Base-by-base conservation (phyloP, 2,888 invertebrate species). In the Ichneumoninae sp. region DNA sequence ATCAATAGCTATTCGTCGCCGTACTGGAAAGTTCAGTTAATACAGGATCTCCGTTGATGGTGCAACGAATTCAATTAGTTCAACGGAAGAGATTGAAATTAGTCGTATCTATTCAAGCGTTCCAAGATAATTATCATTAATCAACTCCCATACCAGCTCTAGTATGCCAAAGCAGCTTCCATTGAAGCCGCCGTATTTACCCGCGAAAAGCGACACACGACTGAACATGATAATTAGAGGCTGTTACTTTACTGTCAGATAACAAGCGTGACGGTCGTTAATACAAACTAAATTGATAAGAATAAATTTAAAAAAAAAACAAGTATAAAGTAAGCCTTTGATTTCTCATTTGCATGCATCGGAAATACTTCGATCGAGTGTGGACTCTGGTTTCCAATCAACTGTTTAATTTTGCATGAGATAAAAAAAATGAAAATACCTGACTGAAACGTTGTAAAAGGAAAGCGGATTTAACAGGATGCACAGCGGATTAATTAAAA, bases 11-110 rank as follows among this genome's bases (percentile, higher is more conserved):
- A 22, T 13, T 22, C 10, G 26, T 57, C 22, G 68, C 8, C 10
- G 22, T 26, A 70, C 70, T 75, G 75, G 72, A 75, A 76, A 76
- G 30, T 70, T 65, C 78, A 74, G 74, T 79, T 74, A n/a, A n/a
- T 44, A 22, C 54, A 52, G n/a, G 33, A 70, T 8, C 50, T 74
- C 69, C 7, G 36, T 50, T 30, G 40, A n/a, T 44, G 60, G 40
- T 54, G 69, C n/a, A 74, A 74, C 62, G 62, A 83, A 83, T 79
- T 83, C 79, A 83, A 79, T 83, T 82, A 77, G 71, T 74, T 74
- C 57, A 62, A 54, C 50, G 16, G n/a, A 70, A 13, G 68, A 60
- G 62, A 83, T 79, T 75, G 40, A 83, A 79, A 79, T 79, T 19
- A 65, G 62, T 62, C 26, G 74, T 70, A 47, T 10, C 74, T 62